These are phyloP conservation scores for Acanthoscelides obtectus DNA, from an alignment of 2,888 invertebrate genomes.

Conservation along the genomic window DNA sequence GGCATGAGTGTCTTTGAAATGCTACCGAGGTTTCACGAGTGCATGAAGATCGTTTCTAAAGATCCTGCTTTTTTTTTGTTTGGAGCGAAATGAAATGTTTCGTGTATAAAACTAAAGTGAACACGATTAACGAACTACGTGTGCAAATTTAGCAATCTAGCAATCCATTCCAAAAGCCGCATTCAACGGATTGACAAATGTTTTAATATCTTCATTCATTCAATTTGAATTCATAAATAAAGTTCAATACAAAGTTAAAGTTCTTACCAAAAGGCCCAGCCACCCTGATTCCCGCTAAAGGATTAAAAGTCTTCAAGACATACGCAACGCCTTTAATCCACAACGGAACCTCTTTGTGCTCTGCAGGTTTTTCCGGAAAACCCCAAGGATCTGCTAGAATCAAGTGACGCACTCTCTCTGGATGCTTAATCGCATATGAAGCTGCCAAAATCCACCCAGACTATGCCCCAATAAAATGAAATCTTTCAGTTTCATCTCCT, in stretches of 20 bases:
- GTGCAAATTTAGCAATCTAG: too few species aligned
- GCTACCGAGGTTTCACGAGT: too few species aligned
- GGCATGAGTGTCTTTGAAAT: too few species aligned
- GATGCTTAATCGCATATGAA: slow-evolving; percentile 81
- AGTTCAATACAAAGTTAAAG: background rate
- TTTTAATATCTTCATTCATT: too few species aligned
- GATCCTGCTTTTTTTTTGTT: too few species aligned
- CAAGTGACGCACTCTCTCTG: slow-evolving; percentile 82
- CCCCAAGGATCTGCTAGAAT: slow-evolving; percentile 93
- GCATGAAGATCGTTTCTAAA: too few species aligned
- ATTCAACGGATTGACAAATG: too few species aligned
- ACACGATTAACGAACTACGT: too few species aligned
- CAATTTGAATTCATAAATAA: background rate
- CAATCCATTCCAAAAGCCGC: too few species aligned
- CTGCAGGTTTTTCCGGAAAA: slow-evolving; percentile 62
- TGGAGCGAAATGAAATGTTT: background rate
- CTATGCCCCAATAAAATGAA: slow-evolving; percentile 92
- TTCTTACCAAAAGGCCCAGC: slow-evolving; percentile 74
- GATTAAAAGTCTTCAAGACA: slow-evolving; percentile 81
- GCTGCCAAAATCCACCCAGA: slow-evolving; percentile 91
- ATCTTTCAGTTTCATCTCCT: slow-evolving; percentile 79
- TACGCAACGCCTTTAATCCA: slow-evolving; percentile 79
- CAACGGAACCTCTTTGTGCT: slow-evolving; percentile 59
- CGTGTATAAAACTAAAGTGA: too few species aligned
- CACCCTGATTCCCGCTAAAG: slow-evolving; percentile 83